Base-by-base conservation (phyloP, 2,113 vertebrate species). In the Cettia cetti region DNA sequence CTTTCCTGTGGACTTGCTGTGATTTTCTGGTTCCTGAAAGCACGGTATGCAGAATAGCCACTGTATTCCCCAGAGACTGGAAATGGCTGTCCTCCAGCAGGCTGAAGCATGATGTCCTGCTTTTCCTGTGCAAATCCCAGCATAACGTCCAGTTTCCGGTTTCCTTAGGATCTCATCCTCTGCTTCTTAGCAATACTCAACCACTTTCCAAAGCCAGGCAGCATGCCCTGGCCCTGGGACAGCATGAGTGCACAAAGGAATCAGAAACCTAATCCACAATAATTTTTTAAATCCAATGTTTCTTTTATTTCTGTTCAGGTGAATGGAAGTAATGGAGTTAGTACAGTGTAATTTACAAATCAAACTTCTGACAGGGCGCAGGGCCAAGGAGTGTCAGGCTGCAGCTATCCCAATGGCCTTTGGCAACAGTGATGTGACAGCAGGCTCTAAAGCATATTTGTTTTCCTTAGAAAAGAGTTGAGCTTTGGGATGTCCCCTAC, bases 291-390 rank as follows among this genome's bases (percentile, higher is more conserved):
- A 89, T 82, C 84, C 89, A 65, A 79, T 44, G 23, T 87, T 96
- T 88, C 74, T 87, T 97, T 97, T 96, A 97, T 97, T 97, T 95
- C 50, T 89, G 60, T 83, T 88, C 70, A 90, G 90, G 71, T 97
- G 92, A 96, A 91, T 96, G 92, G 91, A 93, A 95, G 86, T 89
- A 88, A 86, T 0, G 2, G 91, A 74, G 88, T 97, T 97, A 97
- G 95, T 96, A 95, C 70, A 95, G 64, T 69, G 23, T 88, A 49
- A 66, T 71, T 94, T 87, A 90, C 91, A 94, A 90, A 82, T 60
- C 63, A 56, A 85, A 85, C 49, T 84, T 90, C 81, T 68, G 81
- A 69, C 53, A 0, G 0, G 82, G 82, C 23, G 0, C 1, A 1
- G 44, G 59, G 80, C 81, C 90, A 92, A 78, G 60, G 65, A 66